Evolutionary conservation across 2,797 vertebrate genomes (phyloP), one percentile per base, ranked within the genome.

Genomic region (Alfaro cultratus): DNA sequence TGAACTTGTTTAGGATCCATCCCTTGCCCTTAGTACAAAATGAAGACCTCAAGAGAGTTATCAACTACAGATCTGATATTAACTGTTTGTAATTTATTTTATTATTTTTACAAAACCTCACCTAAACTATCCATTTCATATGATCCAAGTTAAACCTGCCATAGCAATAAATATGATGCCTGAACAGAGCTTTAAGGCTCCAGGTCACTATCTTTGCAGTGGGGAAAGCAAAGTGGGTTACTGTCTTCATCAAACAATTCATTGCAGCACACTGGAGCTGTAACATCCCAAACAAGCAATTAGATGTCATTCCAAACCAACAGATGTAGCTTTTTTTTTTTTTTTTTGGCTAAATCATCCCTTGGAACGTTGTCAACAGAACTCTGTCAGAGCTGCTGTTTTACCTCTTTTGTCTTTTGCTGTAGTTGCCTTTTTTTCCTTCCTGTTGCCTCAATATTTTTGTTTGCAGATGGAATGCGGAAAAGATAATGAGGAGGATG

Each of bases 331-430:
- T 89, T 87, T 49, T 6, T 5, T 47, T 23, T 2, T 41, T 23
- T 51, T 53, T 26, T 53, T 79, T 83, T 90, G 15, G 77, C 91
- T 87, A 94, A 90, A 93, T 91, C 86, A 90, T 85, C 90, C 88
- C 88, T 89, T 92, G 90, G 88, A 93, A 93, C 90, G 87, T 88
- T 93, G 91, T 94, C 91, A 92, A 78, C 89, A 85, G 85, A 86
- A 86, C 80, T 85, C 87, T 83, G 79, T 41, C 85, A 87, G 82
- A 91, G 79, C 72, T 87, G 85, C 90, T 86, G 87, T 86, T 80
- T 77, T 81, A 81, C 64, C 53, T 85, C 80, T 83, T 88, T 68
- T 74, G 81, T 87, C 85, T 53, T 53, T 26, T 86, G 82, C 82
- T 90, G 64, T 71, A 76, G 85, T 85, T 75, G 78, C 53, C 60